Base-by-base conservation (phyloP, 2,888 invertebrate genomes). In the Mythimna albipuncta region DNA sequence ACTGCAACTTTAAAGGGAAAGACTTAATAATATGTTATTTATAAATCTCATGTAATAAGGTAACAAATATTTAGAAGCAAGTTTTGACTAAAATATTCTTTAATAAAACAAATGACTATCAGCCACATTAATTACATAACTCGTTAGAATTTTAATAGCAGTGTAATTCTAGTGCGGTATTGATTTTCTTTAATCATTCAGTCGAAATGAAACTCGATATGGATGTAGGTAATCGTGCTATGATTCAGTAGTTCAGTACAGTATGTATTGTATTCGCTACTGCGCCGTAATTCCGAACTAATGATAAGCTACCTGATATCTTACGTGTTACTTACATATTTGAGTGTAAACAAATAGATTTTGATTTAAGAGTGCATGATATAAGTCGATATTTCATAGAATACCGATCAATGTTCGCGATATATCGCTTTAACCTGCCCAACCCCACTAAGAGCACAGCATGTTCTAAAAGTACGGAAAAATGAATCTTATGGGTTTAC, bases 131-230 rank as follows among this genome's bases (percentile, higher is more conserved):
- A 10, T 21, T 13, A 52, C 52, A 52, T n/a, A 26, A 26, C 26
- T n/a, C 16, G n/a, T 61, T 6, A 61, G 16, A 0, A 57, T 47
- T 57, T n/a, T 41, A 73, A n/a, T 52, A 64, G 7, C 32, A 72
- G 19, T 50, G 32, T 58, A 64, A 73, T 64, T 72, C 32, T 44
- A 73, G 41, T 6, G 44, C 21, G 21, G 50, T 26, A n/a, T 44
- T n/a, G 74, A 73, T 73, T 65, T 26, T 52, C 50, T 16, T 44
- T 71, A 71, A 72, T 72, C 54, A 54, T 58, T 16, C 4, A 63
- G 69, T 16, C 1, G 5, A 47, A 16, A 13, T 47, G 47, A 58
- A 69, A 76, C 66, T 59, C 52, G 59, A 74, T 74, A 65, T 57
- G 62, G 50, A 50, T 32, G 54, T 76, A 44, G n/a, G 44, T 63